Base-by-base conservation (phyloP, 2,113 vertebrate species). In the Edolisoma coerulescens region DNA sequence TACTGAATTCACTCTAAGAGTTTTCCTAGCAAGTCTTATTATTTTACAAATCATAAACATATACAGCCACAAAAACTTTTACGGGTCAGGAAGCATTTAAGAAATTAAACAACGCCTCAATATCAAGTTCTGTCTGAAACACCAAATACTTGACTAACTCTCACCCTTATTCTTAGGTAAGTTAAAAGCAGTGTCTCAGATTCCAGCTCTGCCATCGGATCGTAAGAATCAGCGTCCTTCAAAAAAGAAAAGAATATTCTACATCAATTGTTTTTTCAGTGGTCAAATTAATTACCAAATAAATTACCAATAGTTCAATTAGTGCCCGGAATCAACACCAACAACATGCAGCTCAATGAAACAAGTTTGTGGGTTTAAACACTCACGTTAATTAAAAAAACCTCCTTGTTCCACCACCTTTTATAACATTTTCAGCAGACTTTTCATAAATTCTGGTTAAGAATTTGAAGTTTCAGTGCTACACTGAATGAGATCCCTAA, bases 161-260 rank as follows among this genome's bases (percentile, higher is more conserved):
- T 97, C 64, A 98, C 98, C 98, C 81, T 97, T 16, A 97, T 0
- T 1, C 92, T 84, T 27, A 98, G 82, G 56, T 95, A 95, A 17
- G 82, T 97, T 61, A 98, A 86, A 78, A 98, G 91, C 10, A 98
- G 39, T 0, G 97, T 97, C 85, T 97, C 97, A 13, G 97, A 98
- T 28, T 97, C 97, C 83, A 97, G 52, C 71, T 96, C 56, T 26
- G 57, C 32, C 11, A 88, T 59, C 4, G 10, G 4, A 68, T 42
- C 35, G 4, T 1, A 6, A 2, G 60, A 7, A n/a, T 68, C 2
- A 11, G 8, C 0, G 52, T 3, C 39, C 97, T 98, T 68, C 44
- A 33, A 22, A 79, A 44, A 64, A 64, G 10, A 63, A 76, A 73
- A 79, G 3, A 54, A 71, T 9, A 83, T 10, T 52, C 13, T 22